Conservation (phyloP, 2,888 invertebrate species). For the Oxyscelio sp. region DNA sequence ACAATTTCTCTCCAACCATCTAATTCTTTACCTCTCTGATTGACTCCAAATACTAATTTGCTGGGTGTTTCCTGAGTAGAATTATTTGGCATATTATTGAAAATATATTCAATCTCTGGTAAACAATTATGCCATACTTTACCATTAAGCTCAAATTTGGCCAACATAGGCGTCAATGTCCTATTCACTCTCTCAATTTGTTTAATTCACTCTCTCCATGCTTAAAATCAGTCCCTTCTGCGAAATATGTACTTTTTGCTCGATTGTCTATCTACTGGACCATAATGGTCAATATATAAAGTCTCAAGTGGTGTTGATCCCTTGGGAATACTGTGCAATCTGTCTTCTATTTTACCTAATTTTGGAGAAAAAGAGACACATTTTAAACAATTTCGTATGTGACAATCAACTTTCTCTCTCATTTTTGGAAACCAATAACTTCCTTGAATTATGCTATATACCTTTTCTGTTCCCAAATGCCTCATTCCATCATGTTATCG, state of each 20-base stretch:
- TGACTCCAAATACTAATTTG: no score
- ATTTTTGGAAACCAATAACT: conserved; percentile 62
- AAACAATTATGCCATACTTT: background rate
- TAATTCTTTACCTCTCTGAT: conserved; percentile 38
- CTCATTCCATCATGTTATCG: conserved; percentile 70
- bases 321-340: conserved; percentile 67
- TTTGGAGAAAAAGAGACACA: conserved; percentile 64
- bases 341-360: conserved; percentile 62
- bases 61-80: no score
- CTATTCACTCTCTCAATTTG: background rate
- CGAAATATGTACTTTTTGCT: conserved; percentile 69
- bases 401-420: conserved; percentile 36
- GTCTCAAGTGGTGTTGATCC: conserved; percentile 65
- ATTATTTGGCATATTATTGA: no score
- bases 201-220: no score
- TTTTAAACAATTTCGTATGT: conserved; percentile 68
- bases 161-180: background rate
- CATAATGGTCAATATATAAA: conserved; percentile 69
- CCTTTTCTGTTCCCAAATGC: conserved; percentile 70
- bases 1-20: no score
- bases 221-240: background rate
- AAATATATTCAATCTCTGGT: background rate
- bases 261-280: conserved; percentile 76
- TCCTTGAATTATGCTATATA: conserved; percentile 26
- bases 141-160: background rate